Base-by-base conservation (phyloP, 2,888 invertebrate species). In the Xanthorhoe designata region DNA sequence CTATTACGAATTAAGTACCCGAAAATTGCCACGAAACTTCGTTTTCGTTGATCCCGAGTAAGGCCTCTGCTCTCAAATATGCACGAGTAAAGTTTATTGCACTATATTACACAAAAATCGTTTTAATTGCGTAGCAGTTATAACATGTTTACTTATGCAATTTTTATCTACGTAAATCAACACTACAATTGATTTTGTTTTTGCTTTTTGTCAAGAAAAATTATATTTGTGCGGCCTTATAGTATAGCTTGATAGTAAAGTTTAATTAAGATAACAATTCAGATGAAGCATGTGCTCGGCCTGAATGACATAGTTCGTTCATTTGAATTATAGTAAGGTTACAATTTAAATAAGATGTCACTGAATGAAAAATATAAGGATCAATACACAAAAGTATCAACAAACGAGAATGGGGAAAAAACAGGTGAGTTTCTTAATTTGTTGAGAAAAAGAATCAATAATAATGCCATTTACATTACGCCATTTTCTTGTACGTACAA, bases 361-460 rank as follows among this genome's bases (percentile, higher is more conserved):
- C 50, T 15, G 4, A 9, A 38, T 13, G 53, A 50, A 52, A 50
- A 32, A 17, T 1, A 15, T 5, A 61, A 8, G 5, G 38, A 61
- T 1, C 42, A 68, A 49, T 73, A 73, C 35, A 42, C 6, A 15
- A 51, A 66, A 69, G 69, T 72, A 42, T 61, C 65, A n/a, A 49
- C 53, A 19, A 35, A 38, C 17, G 69, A 71, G 51, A 49, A 38
- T 7, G 64, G 61, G 18, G 58, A 62, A 32, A 51, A 52, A 10
- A 6, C 17, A n/a, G 64, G 70, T 68, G 49, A 64, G 66, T 52
- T 3, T 32, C 32, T 5, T 4, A 32, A 7, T 6, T 4, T 32
- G 32, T 32, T 24, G 5, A 24, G 5, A 24, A n/a, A n/a, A n/a
- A n/a, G n/a, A n/a, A n/a, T n/a, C n/a, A n/a, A n/a, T n/a, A n/a